These are phyloP conservation scores for Torymus aiolomorphi DNA, from an alignment of 2,888 invertebrate genomes.

Conservation along the genomic window DNA sequence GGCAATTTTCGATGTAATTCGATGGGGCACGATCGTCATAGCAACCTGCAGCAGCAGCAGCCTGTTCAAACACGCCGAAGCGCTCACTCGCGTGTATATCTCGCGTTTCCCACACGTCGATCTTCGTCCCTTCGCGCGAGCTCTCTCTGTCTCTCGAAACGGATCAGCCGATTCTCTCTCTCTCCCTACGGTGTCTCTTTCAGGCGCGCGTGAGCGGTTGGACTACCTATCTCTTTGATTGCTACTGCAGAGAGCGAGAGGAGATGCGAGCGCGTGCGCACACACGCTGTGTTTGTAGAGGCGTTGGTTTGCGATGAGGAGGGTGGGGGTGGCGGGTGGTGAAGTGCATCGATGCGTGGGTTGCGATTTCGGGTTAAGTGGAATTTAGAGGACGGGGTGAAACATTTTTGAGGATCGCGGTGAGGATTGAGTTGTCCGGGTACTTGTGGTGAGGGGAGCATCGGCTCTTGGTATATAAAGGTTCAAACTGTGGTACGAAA, in stretches of 20 bases:
- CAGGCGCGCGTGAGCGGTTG: not conserved
- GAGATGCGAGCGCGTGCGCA: not conserved
- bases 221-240: conserved; percentile 19
- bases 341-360: too few relatives aligned
- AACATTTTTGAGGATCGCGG: too few relatives aligned
- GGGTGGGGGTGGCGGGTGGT: too few relatives aligned
- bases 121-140: conserved; percentile 14
- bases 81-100: conserved; percentile 12
- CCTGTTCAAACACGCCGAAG: conserved; percentile 74
- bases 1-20: conserved; percentile 75
- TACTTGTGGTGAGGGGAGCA: too few relatives aligned
- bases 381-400: too few relatives aligned
- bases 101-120: conserved; percentile 52
- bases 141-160: not conserved
- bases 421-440: too few relatives aligned
- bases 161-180: conserved; percentile 20
- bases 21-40: conserved; percentile 75
- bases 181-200: conserved; percentile 4
- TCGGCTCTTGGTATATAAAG: too few relatives aligned
- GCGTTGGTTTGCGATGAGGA: too few relatives aligned
- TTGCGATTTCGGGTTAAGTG: too few relatives aligned
- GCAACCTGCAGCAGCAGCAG: conserved; percentile 69
- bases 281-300: conserved; percentile 3
- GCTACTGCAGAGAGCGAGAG: conserved; percentile 5
- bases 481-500: too few relatives aligned